Evolutionary conservation across 2,888 invertebrate species (phyloP).

Genomic region (Epistrophe eligans): DNA sequence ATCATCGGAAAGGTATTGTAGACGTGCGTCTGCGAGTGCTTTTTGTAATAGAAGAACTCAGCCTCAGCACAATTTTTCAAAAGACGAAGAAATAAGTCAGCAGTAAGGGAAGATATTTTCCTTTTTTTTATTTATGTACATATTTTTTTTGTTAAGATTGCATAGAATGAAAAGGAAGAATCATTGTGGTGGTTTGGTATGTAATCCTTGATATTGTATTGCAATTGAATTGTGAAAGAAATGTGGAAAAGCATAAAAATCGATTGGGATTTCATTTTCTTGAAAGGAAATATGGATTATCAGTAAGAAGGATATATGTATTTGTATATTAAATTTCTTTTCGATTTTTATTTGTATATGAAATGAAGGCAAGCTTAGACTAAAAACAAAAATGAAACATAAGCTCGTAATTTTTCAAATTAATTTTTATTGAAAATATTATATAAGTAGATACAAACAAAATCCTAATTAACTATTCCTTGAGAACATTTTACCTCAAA

Average conservation of each 20-base stretch:
- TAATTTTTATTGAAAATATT: background rate
- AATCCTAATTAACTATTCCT: too few relatives aligned
- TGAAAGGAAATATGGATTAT: slow-evolving; percentile 54
- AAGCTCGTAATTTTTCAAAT: background rate
- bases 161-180: slow-evolving; percentile 34
- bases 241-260: slow-evolving; percentile 41
- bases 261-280: slow-evolving; percentile 66
- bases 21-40: slow-evolving; percentile 43
- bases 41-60: slow-evolving; percentile 53
- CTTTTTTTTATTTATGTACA: background rate
- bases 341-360: background rate
- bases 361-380: slow-evolving; percentile 1
- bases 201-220: slow-evolving; percentile 64
- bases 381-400: background rate
- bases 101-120: slow-evolving; percentile 38
- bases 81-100: slow-evolving; percentile 63
- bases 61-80: slow-evolving; percentile 55
- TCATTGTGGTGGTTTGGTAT: slow-evolving; percentile 42
- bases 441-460: too few relatives aligned
- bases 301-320: slow-evolving; percentile 6
- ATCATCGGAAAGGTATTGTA: slow-evolving; percentile 15
- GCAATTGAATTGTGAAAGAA: slow-evolving; percentile 51
- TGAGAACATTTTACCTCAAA: too few relatives aligned
- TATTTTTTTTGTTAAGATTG: slow-evolving; percentile 22
- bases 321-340: slow-evolving; percentile 8